phyloP scores from a whole-genome alignment of 2,888 invertebrate species.

The Beris chalybata region DNA sequence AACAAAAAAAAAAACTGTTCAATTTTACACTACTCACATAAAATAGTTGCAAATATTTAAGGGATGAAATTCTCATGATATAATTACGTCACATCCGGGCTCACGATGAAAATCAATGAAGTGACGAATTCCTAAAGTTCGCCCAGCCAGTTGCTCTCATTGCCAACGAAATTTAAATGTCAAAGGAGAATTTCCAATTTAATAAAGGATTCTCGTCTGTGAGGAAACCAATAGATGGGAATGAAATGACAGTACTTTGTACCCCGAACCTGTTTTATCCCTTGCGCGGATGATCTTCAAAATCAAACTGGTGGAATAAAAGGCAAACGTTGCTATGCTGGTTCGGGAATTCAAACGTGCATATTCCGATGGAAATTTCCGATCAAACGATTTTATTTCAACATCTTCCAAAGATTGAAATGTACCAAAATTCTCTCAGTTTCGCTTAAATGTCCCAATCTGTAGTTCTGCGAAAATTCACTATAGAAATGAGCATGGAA shows the following conservation, averaged over 20 bases:
- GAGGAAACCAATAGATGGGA: conserved; percentile 11
- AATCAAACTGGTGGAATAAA: conserved; percentile 15
- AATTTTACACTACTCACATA: not conserved
- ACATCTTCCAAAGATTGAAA: conserved; percentile 1
- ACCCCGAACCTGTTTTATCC: not conserved
- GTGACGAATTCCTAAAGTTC: conserved; percentile 20
- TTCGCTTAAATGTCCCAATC: too few relatives aligned
- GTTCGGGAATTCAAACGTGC: conserved; percentile 3
- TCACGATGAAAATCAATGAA: conserved; percentile 8
- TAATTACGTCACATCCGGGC: conserved; percentile 13
- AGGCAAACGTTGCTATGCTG: conserved; percentile 11
- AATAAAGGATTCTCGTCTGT: conserved; percentile 7
- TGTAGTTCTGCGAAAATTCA: too few relatives aligned
- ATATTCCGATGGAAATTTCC: conserved; percentile 16
- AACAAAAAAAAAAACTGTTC: conserved; percentile 2
- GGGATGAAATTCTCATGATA: conserved; percentile 11
- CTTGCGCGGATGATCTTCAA: not conserved
- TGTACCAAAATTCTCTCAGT: not conserved
- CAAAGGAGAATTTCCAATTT: conserved; percentile 27
- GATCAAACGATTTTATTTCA: conserved; percentile 25
- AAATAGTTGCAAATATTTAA: not conserved
- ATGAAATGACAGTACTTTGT: conserved; percentile 6
- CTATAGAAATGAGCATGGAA: too few relatives aligned
- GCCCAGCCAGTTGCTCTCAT: not conserved
- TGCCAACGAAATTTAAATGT: conserved; percentile 16